Percentiles rank a stretch among this genome's conserved stretches.
These are phyloP conservation scores for Ips typographus DNA, from an alignment of 1,140 invertebrate genomes.

Conservation along the genomic window DNA sequence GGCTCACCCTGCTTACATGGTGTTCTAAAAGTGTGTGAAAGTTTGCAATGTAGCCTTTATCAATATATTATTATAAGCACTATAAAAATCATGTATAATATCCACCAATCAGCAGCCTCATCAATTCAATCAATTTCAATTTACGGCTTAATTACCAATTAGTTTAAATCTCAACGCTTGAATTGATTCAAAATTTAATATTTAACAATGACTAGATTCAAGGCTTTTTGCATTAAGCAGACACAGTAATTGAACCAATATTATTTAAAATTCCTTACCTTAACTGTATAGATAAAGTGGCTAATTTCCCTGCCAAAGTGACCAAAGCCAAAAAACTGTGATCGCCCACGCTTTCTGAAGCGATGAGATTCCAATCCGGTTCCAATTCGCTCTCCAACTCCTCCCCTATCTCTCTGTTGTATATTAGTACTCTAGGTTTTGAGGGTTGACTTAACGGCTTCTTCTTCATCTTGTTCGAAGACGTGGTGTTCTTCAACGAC, in stretches of 20 bases:
- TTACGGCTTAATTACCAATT: too few species aligned
- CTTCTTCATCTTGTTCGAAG: constrained; percentile 50
- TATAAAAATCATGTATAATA: too few species aligned
- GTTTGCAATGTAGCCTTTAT: too few species aligned
- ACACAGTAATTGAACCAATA: not conserved
- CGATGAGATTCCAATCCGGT: constrained; percentile 68
- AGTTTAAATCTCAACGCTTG: too few species aligned
- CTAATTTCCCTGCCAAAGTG: constrained; percentile 63
- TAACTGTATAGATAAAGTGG: constrained; percentile 65
- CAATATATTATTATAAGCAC: too few species aligned
- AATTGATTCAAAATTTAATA: too few species aligned
- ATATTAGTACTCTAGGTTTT: constrained; percentile 64
- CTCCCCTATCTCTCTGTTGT: constrained; percentile 61
- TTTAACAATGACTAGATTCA: too few species aligned
- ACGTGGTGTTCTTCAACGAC: constrained; percentile 55
- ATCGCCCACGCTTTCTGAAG: constrained; percentile 60
- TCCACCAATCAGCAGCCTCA: too few species aligned
- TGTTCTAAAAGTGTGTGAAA: not conserved
- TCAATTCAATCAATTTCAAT: too few species aligned
- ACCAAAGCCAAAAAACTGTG: constrained; percentile 68
- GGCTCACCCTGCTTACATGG: not conserved
- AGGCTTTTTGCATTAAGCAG: not conserved
- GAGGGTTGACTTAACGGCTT: constrained; percentile 59
- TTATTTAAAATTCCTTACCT: constrained; percentile 43
- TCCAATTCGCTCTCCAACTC: constrained; percentile 59